Percentiles rank a stretch among this genome's conserved stretches.
phyloP scores from a whole-genome alignment of 1,140 invertebrate genomes.

The Acromyrmex charruanus region DNA sequence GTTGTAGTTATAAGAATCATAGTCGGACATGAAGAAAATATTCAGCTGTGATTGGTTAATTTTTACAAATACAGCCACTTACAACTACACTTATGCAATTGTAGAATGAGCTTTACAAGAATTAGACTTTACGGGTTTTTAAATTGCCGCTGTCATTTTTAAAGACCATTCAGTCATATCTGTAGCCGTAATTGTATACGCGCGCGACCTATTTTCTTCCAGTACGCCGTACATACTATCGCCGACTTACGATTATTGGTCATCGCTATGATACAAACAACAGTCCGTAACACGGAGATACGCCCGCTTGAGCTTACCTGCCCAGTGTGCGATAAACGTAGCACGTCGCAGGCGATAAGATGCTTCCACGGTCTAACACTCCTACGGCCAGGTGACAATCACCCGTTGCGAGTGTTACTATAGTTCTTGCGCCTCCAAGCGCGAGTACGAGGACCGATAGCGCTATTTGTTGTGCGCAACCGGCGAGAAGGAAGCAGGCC shows the following conservation, averaged over 20 bases:
- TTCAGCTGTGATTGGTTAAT: too few relatives aligned
- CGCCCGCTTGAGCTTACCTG: conserved; percentile 37
- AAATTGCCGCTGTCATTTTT: conserved; percentile 39
- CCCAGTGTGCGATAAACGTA: conserved; percentile 48
- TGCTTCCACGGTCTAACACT: neutral
- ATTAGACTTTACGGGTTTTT: conserved; percentile 23
- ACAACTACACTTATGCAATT: too few relatives aligned
- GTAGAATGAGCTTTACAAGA: too few relatives aligned
- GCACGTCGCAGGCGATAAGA: conserved; percentile 40
- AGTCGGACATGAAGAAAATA: too few relatives aligned
- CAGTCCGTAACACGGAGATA: conserved; percentile 53
- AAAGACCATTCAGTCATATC: neutral
- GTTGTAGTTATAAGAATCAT: too few relatives aligned
- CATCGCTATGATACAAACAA: conserved; percentile 35
- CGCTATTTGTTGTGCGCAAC: conserved; percentile 40
- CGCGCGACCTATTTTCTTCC: conserved; percentile 46
- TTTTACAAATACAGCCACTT: too few relatives aligned
- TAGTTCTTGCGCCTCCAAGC: conserved; percentile 20
- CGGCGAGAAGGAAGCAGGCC: conserved; percentile 16
- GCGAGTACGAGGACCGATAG: conserved; percentile 58
- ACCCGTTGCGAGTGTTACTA: neutral
- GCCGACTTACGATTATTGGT: conserved; percentile 39
- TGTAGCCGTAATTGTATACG: conserved; percentile 16
- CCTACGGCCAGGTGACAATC: conserved; percentile 43
- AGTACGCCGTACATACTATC: conserved; percentile 27